These are phyloP conservation scores for Adelphocoris suturalis DNA, from an alignment of 2,888 invertebrate genomes.

Conservation along the genomic window DNA sequence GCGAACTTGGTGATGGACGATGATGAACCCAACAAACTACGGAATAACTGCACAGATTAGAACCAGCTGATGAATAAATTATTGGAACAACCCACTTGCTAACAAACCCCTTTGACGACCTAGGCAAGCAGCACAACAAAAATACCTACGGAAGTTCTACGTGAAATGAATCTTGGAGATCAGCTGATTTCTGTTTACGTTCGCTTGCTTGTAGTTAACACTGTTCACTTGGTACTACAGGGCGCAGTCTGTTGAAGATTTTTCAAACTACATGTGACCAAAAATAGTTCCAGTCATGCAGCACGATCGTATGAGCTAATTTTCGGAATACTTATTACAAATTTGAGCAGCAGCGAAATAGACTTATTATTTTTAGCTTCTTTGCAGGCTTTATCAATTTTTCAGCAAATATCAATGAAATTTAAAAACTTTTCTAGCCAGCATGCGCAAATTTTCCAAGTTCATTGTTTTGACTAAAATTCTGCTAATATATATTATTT, in stretches of 20 bases:
- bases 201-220: not conserved
- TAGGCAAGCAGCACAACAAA: constrained; percentile 28
- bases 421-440: too few relatives aligned
- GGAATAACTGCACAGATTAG: not conserved
- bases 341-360: too few relatives aligned
- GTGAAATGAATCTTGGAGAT: constrained; percentile 41
- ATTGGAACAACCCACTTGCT: not conserved
- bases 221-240: not conserved
- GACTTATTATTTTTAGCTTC: too few relatives aligned
- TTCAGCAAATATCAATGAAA: too few relatives aligned
- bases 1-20: not conserved
- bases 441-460: too few relatives aligned
- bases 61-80: constrained; percentile 40
- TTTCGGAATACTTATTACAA: too few relatives aligned
- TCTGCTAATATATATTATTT: too few relatives aligned
- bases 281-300: too few relatives aligned
- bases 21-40: not conserved
- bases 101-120: not conserved
- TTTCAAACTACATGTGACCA: not conserved
- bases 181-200: constrained; percentile 64
- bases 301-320: too few relatives aligned
- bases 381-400: too few relatives aligned
- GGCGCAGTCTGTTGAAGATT: not conserved
- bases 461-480: too few relatives aligned
- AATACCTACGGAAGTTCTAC: not conserved